These are phyloP conservation scores for Lerema accius DNA, from an alignment of 1,140 invertebrate genomes.

Conservation along the genomic window DNA sequence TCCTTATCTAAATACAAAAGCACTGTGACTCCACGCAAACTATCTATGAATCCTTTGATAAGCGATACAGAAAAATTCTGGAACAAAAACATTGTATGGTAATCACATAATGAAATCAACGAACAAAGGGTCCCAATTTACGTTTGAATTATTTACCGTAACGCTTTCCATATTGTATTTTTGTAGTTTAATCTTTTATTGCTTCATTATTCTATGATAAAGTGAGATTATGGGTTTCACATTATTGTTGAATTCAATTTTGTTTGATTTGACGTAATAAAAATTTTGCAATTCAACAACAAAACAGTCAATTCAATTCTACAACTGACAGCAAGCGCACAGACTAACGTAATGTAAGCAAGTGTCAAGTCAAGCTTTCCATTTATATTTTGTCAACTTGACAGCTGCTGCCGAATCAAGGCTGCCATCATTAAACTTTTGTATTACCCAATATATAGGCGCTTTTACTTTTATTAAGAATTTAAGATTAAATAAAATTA, in stretches of 20 bases:
- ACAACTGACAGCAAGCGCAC: too few relatives aligned
- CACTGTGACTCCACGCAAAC: conserved; percentile 86
- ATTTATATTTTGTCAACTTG: background rate
- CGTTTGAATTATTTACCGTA: conserved; percentile 45
- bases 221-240: conserved; percentile 41
- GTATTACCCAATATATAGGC: too few relatives aligned
- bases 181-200: conserved; percentile 43
- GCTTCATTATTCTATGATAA: conserved; percentile 48
- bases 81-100: conserved; percentile 59
- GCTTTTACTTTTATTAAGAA: too few relatives aligned
- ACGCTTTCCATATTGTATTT: conserved; percentile 64
- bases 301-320: background rate
- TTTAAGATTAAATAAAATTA: too few relatives aligned
- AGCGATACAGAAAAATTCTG: conserved; percentile 86
- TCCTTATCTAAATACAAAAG: conserved; percentile 89
- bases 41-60: conserved; percentile 87
- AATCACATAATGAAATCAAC: conserved; percentile 30
- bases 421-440: too few relatives aligned
- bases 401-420: too few relatives aligned
- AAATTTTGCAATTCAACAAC: conserved; percentile 18
- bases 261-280: conserved; percentile 57
- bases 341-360: too few relatives aligned
- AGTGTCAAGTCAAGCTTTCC: too few relatives aligned
- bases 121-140: conserved; percentile 19
- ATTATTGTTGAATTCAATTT: conserved; percentile 47